Conservation (phyloP, 2,113 vertebrate genomes). For the Pituophis catenifer region DNA sequence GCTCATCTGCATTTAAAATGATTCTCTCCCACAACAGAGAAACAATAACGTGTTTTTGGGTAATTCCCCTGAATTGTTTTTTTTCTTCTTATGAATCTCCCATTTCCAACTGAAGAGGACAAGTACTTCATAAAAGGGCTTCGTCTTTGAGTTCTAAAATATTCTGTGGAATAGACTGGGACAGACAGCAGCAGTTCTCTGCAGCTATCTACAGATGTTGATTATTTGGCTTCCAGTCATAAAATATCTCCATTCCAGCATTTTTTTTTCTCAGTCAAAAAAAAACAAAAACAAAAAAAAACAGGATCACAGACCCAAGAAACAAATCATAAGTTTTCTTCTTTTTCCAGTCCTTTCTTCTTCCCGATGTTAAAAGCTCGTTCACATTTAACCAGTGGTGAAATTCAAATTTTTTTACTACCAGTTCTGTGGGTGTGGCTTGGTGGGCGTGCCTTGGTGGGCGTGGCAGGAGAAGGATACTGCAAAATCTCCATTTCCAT, state of each 20-base stretch:
- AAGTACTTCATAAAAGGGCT: neutral
- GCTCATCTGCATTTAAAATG: conserved; percentile 12
- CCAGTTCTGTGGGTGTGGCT: too few relatives aligned
- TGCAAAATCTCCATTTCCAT: too few relatives aligned
- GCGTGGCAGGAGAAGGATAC: too few relatives aligned
- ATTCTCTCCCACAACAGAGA: neutral
- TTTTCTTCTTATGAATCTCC: neutral
- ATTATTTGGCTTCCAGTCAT: neutral
- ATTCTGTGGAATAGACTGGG: neutral
- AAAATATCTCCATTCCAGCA: conserved; percentile 24
- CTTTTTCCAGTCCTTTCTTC: neutral
- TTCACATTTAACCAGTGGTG: conserved; percentile 16
- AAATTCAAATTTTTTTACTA: too few relatives aligned
- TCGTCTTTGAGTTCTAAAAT: neutral
- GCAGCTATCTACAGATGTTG: neutral
- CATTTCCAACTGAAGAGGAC: neutral
- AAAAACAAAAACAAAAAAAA: neutral
- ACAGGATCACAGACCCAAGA: neutral
- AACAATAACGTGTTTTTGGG: conserved; percentile 1
- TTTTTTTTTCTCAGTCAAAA: conserved; percentile 14
- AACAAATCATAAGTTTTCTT: conserved; percentile 7
- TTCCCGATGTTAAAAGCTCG: neutral
- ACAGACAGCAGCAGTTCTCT: neutral
- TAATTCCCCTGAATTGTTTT: neutral
- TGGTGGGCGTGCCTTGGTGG: too few relatives aligned